Evolutionary conservation across 2,113 vertebrate species (phyloP), one percentile per base, ranked within the genome.

Genomic region (Jaculus jaculus): DNA sequence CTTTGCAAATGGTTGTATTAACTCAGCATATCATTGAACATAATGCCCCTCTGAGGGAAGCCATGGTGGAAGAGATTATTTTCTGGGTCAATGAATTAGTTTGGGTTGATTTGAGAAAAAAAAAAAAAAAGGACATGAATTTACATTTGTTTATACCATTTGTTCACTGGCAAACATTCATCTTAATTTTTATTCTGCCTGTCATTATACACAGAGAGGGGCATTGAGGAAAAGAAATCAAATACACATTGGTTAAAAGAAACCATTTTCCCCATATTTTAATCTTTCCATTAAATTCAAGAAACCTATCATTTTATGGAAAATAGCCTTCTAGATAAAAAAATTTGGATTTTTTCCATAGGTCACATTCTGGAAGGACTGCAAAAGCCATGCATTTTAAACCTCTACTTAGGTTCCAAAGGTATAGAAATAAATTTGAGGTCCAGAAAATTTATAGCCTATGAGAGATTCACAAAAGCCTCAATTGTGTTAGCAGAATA

Each of bases 21-120:
- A 97, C 90, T 96, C 97, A 97, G 94, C 95, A 88, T 96, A 94
- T 96, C 94, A 97, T 95, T 98, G 97, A 95, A 94, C 94, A 96
- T 94, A 96, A 96, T 90, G 93, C 79, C 65, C 95, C 94, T 95
- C 95, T 89, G 71, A 97, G 96, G 94, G 95, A 95, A 94, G 90
- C 84, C 78, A 21, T 85, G 88, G 84, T 96, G 95, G 92, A 97
- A 87, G 79, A 93, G 71, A 83, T 97, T 84, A 88, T 97, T 98
- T 98, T 96, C 81, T 96, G 93, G 82, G 94, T 93, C 90, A 83
- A 23, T 95, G 96, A 97, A 96, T 96, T 97, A 90, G 93, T 96
- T 92, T 97, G 95, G 92, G 97, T 37, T 85, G 87, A 63, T 87
- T 81, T 65, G 85, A 89, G 84, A 47, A 54, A 54, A 54, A 54